These are phyloP conservation scores for Ibidorhyncha struthersii DNA, from an alignment of 2,113 vertebrate genomes.

Conservation along the genomic window DNA sequence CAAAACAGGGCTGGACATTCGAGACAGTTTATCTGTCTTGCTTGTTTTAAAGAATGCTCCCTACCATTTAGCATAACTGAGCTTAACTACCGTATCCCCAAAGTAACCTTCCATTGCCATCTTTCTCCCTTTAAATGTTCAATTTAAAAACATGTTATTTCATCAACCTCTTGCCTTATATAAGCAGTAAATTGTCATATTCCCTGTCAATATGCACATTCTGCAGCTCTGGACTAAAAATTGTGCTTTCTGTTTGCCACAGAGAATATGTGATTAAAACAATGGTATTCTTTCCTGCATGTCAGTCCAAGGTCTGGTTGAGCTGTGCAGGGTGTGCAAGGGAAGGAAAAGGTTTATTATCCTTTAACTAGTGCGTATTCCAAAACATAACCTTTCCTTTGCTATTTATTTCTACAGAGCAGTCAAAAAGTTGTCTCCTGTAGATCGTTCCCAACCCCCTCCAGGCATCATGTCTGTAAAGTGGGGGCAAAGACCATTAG, in stretches of 20 bases:
- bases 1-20: background rate
- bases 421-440: background rate
- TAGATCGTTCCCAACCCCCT: background rate
- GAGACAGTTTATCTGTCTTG: background rate
- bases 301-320: background rate
- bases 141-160: background rate
- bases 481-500: background rate
- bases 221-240: background rate
- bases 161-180: background rate
- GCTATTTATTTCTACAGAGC: background rate
- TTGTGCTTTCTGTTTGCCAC: background rate
- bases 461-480: background rate
- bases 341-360: background rate
- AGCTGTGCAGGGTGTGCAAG: background rate
- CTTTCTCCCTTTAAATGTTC: background rate
- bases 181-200: background rate
- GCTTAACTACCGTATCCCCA: background rate
- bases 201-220: background rate
- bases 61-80: background rate
- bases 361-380: background rate
- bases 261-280: background rate
- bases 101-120: background rate
- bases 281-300: accelerated
- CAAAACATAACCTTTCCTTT: background rate
- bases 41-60: background rate